Evolutionary conservation across 2,797 vertebrate species (phyloP).

Genomic region (Hafferia zeledoni): DNA sequence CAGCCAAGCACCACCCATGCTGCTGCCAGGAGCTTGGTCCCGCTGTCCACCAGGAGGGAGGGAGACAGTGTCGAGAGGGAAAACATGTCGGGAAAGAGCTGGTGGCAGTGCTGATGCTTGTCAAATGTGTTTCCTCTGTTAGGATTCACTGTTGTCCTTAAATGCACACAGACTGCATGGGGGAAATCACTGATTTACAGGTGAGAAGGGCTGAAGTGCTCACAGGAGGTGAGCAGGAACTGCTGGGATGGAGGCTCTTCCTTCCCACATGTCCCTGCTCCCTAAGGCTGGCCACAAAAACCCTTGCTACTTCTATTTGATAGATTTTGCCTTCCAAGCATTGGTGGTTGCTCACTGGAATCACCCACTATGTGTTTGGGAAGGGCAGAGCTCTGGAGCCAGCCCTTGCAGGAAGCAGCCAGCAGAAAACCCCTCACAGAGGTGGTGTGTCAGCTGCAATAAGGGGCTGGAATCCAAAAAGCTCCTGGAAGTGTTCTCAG

Average conservation of each 20-base stretch:
- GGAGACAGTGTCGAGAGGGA: not conserved
- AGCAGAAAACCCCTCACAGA: not conserved
- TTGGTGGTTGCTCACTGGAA: not conserved
- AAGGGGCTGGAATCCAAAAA: not conserved
- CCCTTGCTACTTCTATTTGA: not conserved
- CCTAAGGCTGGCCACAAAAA: not conserved
- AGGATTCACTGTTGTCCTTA: not conserved
- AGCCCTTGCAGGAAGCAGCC: not conserved
- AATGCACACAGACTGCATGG: not conserved
- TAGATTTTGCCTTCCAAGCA: not conserved
- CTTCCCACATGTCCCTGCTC: not conserved
- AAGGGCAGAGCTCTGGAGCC: not conserved
- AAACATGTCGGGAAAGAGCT: accelerated
- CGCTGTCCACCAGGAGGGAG: not conserved
- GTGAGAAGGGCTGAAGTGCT: not conserved
- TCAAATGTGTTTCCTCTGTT: accelerated
- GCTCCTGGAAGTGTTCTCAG: not conserved
- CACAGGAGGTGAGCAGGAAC: not conserved
- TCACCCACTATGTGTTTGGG: not conserved
- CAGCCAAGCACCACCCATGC: accelerated
- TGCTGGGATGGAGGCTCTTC: not conserved
- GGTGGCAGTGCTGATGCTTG: not conserved
- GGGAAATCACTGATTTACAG: not conserved
- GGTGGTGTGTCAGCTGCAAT: not conserved
- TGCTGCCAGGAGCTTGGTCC: not conserved